These are phyloP conservation scores for Siniperca chuatsi DNA, from an alignment of 2,113 vertebrate species.

Conservation along the genomic window DNA sequence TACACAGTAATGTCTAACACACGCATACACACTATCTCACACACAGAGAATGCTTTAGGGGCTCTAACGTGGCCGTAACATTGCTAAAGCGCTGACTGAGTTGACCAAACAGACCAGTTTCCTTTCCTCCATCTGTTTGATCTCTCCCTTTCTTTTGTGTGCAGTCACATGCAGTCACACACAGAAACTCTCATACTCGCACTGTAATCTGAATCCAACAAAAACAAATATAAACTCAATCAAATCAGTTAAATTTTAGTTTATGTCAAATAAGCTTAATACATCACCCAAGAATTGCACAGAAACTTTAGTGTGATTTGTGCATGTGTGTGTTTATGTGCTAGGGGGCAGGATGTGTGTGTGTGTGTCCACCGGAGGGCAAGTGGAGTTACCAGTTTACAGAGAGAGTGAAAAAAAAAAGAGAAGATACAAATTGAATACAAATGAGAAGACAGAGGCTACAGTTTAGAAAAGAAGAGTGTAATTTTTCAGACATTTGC, in stretches of 20 bases:
- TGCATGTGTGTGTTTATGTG: constrained; percentile 12
- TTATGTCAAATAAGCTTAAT: constrained; percentile 1
- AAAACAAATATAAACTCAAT: constrained; percentile 10
- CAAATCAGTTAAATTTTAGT: background rate
- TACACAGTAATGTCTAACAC: constrained; percentile 25
- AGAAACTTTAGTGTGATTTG: background rate
- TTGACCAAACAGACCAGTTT: constrained; percentile 73
- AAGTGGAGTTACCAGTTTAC: constrained; percentile 26
- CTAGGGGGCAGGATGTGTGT: background rate
- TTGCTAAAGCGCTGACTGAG: constrained; percentile 74
- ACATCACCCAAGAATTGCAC: background rate
- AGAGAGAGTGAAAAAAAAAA: constrained; percentile 15
- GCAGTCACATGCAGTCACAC: constrained; percentile 35
- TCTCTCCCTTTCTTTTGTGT: constrained; percentile 48
- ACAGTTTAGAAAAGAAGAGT: constrained; percentile 43
- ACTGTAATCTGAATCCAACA: background rate
- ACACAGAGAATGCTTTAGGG: constrained; percentile 65
- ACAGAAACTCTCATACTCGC: background rate
- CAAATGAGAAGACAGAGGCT: constrained; percentile 19
- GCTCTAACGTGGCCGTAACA: constrained; percentile 77
- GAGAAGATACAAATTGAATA: constrained; percentile 25
- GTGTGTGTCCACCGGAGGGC: background rate
- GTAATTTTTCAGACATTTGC: constrained; percentile 72
- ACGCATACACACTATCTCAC: constrained; percentile 51
- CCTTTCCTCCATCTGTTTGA: constrained; percentile 54